Evolutionary conservation across 2,113 vertebrate genomes (phyloP), one percentile per base, ranked within the genome.

Genomic region (Parus major): DNA sequence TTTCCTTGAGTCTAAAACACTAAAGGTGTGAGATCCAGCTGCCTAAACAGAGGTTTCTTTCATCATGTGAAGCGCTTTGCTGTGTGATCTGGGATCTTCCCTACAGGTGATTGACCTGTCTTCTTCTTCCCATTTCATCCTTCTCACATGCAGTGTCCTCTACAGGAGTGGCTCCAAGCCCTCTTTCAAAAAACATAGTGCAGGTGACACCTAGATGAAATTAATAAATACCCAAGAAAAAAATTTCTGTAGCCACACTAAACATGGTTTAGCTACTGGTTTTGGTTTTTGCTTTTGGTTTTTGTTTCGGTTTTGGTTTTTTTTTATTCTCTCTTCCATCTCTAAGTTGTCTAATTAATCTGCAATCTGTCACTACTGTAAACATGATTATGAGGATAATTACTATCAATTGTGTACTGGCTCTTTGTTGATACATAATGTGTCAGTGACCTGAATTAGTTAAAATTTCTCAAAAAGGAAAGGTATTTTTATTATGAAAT

Each of bases 81-180:
- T 77, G 29, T 1, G 4, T 70, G 36, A 49, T 8, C 5, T 57
- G 25, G 21, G 15, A 77, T 81, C 4, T 80, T 17, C 9, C 13
- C 36, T 50, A 13, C 4, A 18, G 31, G 2, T 42, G 46, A 23
- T 6, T 35, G 52, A 66, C 6, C 28, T 42, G 3, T 41, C 11
- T 70, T 88, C 15, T 36, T 86, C 41, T 11, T 84, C 16, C 33
- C 0, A 1, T 15, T 85, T 85, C 41, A 49, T 29, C 13, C 25
- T 78, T 68, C 49, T 49, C 33, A 64, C 3, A 8, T 0, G 0
- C 18, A 56, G 2, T 18, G 7, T 41, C 2, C 5, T 66, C 23
- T 15, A 3, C 11, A 68, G 17, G 11, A 79, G 3, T 20, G 35
- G 15, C 29, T 27, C 11, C 29, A 82, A 88, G 27, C 2, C 6